These are phyloP conservation scores for Resseliella maxima DNA, from an alignment of 2,888 invertebrate species.

Conservation along the genomic window DNA sequence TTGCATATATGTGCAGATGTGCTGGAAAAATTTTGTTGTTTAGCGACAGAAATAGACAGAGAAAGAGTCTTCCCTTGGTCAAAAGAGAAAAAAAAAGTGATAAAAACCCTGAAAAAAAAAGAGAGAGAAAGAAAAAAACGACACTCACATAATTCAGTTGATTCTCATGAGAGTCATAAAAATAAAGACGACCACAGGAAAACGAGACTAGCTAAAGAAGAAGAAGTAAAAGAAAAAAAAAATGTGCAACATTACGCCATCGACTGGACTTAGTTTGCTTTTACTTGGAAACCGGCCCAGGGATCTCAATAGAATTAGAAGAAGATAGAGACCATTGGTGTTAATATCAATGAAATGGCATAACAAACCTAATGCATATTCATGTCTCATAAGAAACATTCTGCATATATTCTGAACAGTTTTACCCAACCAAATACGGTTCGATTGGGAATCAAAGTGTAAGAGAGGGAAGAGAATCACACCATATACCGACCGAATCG, in stretches of 20 bases:
- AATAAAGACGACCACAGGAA: slow-evolving; percentile 49
- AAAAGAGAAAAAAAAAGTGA: background rate
- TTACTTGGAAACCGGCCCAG: background rate
- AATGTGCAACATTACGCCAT: background rate
- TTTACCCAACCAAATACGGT: background rate
- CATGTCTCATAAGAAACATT: slow-evolving; percentile 31
- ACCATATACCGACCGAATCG: background rate
- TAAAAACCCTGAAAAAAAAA: no score
- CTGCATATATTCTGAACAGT: no score
- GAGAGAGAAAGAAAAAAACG: background rate
- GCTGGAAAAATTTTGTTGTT: slow-evolving; percentile 13
- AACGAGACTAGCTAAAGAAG: background rate
- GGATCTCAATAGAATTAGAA: slow-evolving; percentile 32
- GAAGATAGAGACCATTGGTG: slow-evolving; percentile 49
- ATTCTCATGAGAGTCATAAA: slow-evolving; percentile 47
- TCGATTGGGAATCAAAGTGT: background rate
- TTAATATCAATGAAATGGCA: slow-evolving; percentile 31
- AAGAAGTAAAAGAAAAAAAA: background rate
- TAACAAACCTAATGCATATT: slow-evolving; percentile 40
- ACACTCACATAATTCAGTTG: slow-evolving; percentile 39
- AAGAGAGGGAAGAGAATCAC: background rate
- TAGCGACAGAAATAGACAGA: background rate
- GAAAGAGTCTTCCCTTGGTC: no score
- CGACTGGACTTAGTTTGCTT: slow-evolving; percentile 15
- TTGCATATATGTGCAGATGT: slow-evolving; percentile 46